Base-by-base conservation (phyloP, 2,797 vertebrate species). In the Peromyscus attwateri region DNA sequence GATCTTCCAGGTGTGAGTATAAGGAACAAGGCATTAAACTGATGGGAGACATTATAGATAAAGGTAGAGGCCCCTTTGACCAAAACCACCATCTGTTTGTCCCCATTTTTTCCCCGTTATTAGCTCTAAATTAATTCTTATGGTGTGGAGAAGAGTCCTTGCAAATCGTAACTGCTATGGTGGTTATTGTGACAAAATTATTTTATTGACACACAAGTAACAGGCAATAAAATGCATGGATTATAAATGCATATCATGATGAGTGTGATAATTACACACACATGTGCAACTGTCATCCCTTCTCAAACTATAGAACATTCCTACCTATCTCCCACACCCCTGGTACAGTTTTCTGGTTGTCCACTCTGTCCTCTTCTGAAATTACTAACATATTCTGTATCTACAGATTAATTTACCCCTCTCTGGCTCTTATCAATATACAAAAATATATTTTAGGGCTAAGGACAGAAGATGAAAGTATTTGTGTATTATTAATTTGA, bases 71-170 rank as follows among this genome's bases (percentile, higher is more conserved):
- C n/a, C 11, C 9, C 43, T 92, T 90, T 90, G 68, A 84, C 70
- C n/a, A 68, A 80, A 76, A 87, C 73, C 43, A 57, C 10, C 75
- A 89, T 71, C 62, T 81, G 71, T 75, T 90, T 81, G 40, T 90
- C 71, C 66, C 40, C 4, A 55, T 96, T 96, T 90, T 95, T 88
- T 88, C 75, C 34, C n/a, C 91, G 29, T 91, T 94, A 91, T 87
- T 87, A 95, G 37, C 37, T 94, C 55, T 81, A 73, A 93, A 83
- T 95, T 37, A 89, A 77, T 96, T 82, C 49, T 94, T 93, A 68
- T 43, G 52, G 25, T 85, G 43, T 95, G 4, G 62, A 73, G 60
- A 81, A 93, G 85, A 95, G 52, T 95, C 46, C 70, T 92, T 87
- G 82, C 46, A 89, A 96, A 91, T 87, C 91, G 27, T 88, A 92